These are phyloP conservation scores for Accipiter virgatus DNA, from an alignment of 2,113 vertebrate genomes.

Conservation along the genomic window DNA sequence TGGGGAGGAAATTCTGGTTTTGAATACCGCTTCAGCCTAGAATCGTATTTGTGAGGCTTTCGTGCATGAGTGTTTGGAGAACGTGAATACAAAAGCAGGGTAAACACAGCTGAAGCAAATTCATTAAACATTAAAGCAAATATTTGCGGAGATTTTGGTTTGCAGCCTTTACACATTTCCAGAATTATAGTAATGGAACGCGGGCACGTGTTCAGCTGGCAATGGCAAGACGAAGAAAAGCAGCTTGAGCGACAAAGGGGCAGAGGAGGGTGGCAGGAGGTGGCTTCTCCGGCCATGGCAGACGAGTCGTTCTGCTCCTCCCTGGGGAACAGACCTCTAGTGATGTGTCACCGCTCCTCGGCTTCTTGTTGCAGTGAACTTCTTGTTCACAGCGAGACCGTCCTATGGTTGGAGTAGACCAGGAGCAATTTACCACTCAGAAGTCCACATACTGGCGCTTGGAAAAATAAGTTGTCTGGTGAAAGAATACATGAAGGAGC, in stretches of 20 bases:
- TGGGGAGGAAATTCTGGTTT: neutral
- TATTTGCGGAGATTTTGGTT: slow-evolving; percentile 46
- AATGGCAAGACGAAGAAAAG: accelerated
- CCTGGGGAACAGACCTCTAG: accelerated
- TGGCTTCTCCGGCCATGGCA: accelerated
- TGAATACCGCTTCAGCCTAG: neutral
- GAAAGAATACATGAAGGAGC: neutral
- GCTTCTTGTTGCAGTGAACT: neutral
- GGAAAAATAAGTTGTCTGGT: neutral
- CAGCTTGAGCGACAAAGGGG: accelerated
- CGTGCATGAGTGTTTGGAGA: neutral
- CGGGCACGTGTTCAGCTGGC: neutral
- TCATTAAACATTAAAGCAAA: slow-evolving; percentile 34
- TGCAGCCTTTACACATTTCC: neutral
- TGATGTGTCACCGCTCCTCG: accelerated
- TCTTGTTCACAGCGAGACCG: neutral
- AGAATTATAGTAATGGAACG: neutral
- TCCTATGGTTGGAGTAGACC: neutral
- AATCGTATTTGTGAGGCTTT: neutral
- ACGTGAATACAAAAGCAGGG: neutral
- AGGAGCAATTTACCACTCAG: neutral
- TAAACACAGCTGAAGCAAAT: slow-evolving; percentile 46
- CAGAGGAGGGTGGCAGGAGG: neutral
- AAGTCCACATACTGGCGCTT: accelerated
- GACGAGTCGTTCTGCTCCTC: neutral